Conservation (phyloP, 2,888 invertebrate genomes). For the Carterocephalus palaemon region DNA sequence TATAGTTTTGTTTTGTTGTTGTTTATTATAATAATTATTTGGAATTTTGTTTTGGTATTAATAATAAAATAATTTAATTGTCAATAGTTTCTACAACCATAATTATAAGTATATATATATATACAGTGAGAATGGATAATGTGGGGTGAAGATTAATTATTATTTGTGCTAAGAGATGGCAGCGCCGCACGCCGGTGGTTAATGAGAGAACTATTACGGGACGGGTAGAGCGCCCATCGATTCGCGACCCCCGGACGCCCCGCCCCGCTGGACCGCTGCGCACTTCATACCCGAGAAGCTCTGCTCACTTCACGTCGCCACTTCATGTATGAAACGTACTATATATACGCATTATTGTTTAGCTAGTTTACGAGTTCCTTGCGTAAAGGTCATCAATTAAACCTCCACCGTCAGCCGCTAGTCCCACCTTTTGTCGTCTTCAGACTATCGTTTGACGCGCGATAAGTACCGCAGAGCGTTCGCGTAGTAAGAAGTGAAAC, state of each 20-base stretch:
- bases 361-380: slow-evolving; percentile 60
- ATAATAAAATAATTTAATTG: too few relatives aligned
- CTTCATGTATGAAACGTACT: slow-evolving; percentile 70
- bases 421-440: not conserved
- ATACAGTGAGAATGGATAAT: too few relatives aligned
- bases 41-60: too few relatives aligned
- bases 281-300: slow-evolving; percentile 57
- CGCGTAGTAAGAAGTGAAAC: slow-evolving; percentile 37
- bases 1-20: too few relatives aligned
- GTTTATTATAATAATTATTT: too few relatives aligned
- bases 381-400: slow-evolving; percentile 22
- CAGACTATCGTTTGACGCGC: slow-evolving; percentile 8
- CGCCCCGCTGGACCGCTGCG: slow-evolving; percentile 43
- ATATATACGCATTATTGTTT: slow-evolving; percentile 68
- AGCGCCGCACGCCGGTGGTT: slow-evolving; percentile 23
- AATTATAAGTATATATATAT: too few relatives aligned
- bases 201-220: slow-evolving; percentile 16
- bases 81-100: too few relatives aligned
- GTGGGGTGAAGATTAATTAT: too few relatives aligned
- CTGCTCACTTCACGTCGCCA: slow-evolving; percentile 63
- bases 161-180: slow-evolving; percentile 15
- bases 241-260: slow-evolving; percentile 58
- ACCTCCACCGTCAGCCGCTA: slow-evolving; percentile 10
- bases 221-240: slow-evolving; percentile 51
- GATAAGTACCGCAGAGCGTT: not conserved